Base-by-base conservation (phyloP, 2,113 vertebrate species). In the Peromyscus californicus region DNA sequence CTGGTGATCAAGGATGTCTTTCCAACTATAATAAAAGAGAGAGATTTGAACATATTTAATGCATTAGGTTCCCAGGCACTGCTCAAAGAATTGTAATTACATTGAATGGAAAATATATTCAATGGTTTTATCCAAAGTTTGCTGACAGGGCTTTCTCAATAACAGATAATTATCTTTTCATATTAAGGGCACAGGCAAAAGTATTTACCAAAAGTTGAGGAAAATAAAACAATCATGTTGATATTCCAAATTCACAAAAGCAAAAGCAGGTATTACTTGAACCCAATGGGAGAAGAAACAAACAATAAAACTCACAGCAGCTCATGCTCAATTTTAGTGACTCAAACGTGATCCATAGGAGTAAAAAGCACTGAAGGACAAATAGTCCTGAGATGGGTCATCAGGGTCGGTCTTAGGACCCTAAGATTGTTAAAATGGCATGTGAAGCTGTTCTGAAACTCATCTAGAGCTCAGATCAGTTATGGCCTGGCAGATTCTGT, bases 1-100 rank as follows among this genome's bases (percentile, higher is more conserved):
- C 99, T 99, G 98, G 99, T 99, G 98, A 99, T 99, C 98, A 99
- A 98, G 26, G 99, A 99, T 11, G 99, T 99, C 98, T 99, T 99
- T 95, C 99, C 99, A 98, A 99, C 99, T 99, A 80, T 92, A 99
- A 98, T 80, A 93, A 98, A 97, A 97, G 63, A 97, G 13, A 90
- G 1, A 92, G 29, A 69, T 95, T 98, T 29, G 33, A 97, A 95
- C n/a, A 96, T 24, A 95, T 22, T 42, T 45, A 65, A 61, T 95
- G 70, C 19, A 95, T 0, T 91, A 33, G 42, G 36, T 82, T 97
- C 63, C 96, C 67, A 89, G 74, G 26, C 29, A 93, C 92, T 86
- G 92, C 70, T 92, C 13, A 93, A 76, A 97, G 39, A 80, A 93
- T 12, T 96, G 11, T 42, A 92, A 88, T 48, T 96, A 94, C 93